Percentiles rank a stretch among this genome's conserved stretches.
Conservation (phyloP, 1,140 invertebrate species). For the Eumaeus atala region DNA sequence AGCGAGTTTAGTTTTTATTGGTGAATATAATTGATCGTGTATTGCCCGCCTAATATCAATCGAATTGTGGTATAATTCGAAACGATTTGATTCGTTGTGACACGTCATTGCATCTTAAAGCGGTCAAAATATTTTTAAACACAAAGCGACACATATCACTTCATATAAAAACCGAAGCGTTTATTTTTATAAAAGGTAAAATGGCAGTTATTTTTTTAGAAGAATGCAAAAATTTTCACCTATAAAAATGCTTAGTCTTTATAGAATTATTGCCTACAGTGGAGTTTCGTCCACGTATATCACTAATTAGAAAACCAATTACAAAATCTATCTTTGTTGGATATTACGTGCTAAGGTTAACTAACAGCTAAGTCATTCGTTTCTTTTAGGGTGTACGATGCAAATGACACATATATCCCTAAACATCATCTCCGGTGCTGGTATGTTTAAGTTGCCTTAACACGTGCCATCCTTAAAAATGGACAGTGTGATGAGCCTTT, state of each 20-base stretch:
- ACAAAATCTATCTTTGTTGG: too few relatives aligned
- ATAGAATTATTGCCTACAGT: conserved; percentile 49
- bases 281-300: conserved; percentile 20
- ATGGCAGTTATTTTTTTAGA: conserved; percentile 66
- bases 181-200: conserved; percentile 54
- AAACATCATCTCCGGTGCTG: too few relatives aligned
- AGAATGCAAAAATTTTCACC: conserved; percentile 67
- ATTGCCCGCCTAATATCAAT: too few relatives aligned
- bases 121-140: conserved; percentile 32
- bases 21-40: too few relatives aligned
- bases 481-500: background rate
- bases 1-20: too few relatives aligned
- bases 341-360: too few relatives aligned
- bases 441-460: background rate
- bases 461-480: conserved; percentile 28
- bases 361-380: too few relatives aligned
- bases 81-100: background rate
- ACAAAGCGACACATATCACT: conserved; percentile 20
- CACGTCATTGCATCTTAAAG: conserved; percentile 11
- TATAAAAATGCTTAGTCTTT: conserved; percentile 69
- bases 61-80: too few relatives aligned
- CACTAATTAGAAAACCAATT: background rate
- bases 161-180: conserved; percentile 29
- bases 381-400: too few relatives aligned
- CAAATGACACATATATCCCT: too few relatives aligned